Conservation (phyloP, 2,113 vertebrate genomes). For the Macaca mulatta region DNA sequence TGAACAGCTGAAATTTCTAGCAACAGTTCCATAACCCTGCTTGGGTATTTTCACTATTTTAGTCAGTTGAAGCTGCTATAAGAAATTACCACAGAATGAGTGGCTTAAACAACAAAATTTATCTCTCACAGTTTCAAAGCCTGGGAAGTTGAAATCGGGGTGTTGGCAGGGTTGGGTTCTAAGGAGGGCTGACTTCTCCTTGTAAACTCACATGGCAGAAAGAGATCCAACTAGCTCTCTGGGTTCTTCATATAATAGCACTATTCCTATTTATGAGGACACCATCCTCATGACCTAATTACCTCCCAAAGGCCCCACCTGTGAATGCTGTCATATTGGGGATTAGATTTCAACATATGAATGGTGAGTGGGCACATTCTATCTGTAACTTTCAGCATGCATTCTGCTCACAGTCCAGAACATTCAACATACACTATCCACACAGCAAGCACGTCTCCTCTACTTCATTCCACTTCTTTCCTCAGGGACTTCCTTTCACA, state of each 20-base stretch:
- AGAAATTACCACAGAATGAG: neutral
- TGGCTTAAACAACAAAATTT: neutral
- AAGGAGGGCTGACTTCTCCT: neutral
- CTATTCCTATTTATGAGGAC: neutral
- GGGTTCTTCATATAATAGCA: neutral
- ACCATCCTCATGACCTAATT: neutral
- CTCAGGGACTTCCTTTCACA: neutral
- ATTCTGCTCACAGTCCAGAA: fast-evolving
- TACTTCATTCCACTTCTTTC: neutral
- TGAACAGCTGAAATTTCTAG: neutral
- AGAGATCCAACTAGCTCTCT: neutral
- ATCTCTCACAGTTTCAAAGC: neutral
- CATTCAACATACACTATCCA: neutral
- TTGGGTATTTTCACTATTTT: neutral
- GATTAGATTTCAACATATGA: neutral
- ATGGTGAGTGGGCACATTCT: too few relatives aligned
- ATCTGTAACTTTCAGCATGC: neutral
- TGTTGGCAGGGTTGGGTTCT: too few relatives aligned
- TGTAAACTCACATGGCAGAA: neutral
- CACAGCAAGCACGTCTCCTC: neutral
- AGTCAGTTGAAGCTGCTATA: neutral
- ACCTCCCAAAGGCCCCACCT: neutral
- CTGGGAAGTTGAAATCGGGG: neutral
- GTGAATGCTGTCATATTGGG: neutral
- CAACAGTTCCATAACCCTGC: neutral